Base-by-base conservation (phyloP, 1,140 invertebrate species). In the Mya arenaria region DNA sequence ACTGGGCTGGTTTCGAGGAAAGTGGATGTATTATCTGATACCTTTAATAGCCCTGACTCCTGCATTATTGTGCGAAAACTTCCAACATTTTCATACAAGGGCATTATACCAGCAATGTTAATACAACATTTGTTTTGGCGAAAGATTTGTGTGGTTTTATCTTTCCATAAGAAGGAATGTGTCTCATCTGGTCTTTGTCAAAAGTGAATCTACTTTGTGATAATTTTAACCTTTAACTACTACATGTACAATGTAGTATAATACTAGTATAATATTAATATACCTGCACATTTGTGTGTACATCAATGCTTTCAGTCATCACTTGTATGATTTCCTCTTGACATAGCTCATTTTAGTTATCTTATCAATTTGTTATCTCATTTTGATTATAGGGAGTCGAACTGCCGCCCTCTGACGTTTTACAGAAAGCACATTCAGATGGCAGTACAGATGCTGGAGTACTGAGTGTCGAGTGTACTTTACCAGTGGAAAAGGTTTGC, bases 371-470 rank as follows among this genome's bases (percentile, higher is more conserved):
- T 6, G 55, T 58, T 6, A 19, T 58, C 19, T 58, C 19, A 6
- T 58, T 58, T 58, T 58, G 55, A 6, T 58, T 58, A 5, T 62
- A 62, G 58, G 58, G 19, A 62, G 58, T 62, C 23, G 58, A 62
- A 62, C 58, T 62, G 58, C 58, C 58, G 2, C 58, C 58, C 58
- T 62, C 58, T 62, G 58, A 62, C 58, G 58, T 30, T 15, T 62
- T 62, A 25, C 58, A 62, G 58, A 62, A 62, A 62, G 58, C 58
- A 62, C 58, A 62, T 62, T 6, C 25, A 62, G 58, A 62, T 62
- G 58, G 58, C 6, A 62, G 6, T 62, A 62, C 58, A 62, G 58
- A 62, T 62, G 58, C 23, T 25, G 23, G 6, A 62, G 6, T 62
- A 62, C 58, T 62, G 6, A 62, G 58, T 62, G n/a, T 25, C 23